These are phyloP conservation scores for Drosophila santomea DNA, from an alignment of 1,140 invertebrate genomes.

Conservation along the genomic window DNA sequence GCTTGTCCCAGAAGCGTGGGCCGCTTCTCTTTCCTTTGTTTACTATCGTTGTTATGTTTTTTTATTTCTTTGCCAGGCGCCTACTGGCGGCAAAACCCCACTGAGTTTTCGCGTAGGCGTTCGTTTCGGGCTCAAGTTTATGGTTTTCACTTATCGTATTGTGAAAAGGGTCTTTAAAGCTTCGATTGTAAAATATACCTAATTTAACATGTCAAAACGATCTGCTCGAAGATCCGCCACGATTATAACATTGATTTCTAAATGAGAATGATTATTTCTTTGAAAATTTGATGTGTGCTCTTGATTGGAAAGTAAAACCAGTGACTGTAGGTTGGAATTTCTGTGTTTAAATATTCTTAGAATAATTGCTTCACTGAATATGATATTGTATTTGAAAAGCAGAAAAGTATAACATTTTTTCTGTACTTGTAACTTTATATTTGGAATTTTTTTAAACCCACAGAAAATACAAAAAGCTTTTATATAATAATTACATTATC, in stretches of 20 bases:
- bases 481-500: slow-evolving; percentile 32
- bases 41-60: slow-evolving; percentile 17
- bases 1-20: slow-evolving; percentile 29
- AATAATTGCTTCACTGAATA: neutral
- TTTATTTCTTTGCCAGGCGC: neutral
- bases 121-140: slow-evolving; percentile 29
- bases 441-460: neutral
- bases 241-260: slow-evolving; percentile 33
- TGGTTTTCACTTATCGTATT: slow-evolving; percentile 46
- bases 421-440: no score
- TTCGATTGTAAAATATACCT: slow-evolving; percentile 41
- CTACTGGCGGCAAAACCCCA: slow-evolving; percentile 12
- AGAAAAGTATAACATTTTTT: neutral
- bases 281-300: neutral
- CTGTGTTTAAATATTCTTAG: neutral
- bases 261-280: slow-evolving; percentile 2
- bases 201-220: slow-evolving; percentile 34
- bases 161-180: slow-evolving; percentile 40
- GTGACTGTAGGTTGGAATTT: neutral
- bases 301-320: slow-evolving; percentile 5
- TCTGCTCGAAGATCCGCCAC: slow-evolving; percentile 6
- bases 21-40: slow-evolving; percentile 17
- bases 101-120: slow-evolving; percentile 22
- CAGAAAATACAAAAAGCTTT: neutral
- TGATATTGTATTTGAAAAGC: neutral